phyloP scores from a whole-genome alignment of 2,113 vertebrate genomes.

The Lepus timidus region DNA sequence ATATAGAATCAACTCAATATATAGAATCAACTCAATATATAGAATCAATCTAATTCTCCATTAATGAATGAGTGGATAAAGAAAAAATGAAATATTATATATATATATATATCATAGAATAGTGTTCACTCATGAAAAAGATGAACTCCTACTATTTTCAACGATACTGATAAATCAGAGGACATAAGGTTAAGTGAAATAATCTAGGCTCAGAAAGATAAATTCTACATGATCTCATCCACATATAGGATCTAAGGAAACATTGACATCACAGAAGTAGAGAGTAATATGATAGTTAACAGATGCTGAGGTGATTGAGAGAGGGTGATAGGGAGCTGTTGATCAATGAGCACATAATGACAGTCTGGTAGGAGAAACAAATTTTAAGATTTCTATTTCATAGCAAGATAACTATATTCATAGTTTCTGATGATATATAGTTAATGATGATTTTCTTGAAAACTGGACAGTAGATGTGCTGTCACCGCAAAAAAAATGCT shows the following conservation, averaged over 20 bases:
- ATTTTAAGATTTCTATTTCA: accelerated
- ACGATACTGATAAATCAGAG: not conserved
- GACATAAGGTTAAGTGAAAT: not conserved
- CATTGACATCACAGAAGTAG: not conserved
- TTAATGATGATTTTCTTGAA: too few relatives aligned
- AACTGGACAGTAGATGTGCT: too few relatives aligned
- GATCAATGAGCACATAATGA: too few relatives aligned
- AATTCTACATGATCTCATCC: not conserved
- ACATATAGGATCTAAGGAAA: not conserved
- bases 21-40: not conserved
- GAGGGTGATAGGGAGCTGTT: too few relatives aligned
- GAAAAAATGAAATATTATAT: not conserved
- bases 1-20: not conserved
- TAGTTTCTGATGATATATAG: too few relatives aligned
- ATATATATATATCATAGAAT: not conserved
- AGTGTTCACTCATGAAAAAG: not conserved
- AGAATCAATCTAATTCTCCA: not conserved
- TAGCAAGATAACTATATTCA: not conserved
- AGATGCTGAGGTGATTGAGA: accelerated
- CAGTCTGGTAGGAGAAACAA: not conserved
- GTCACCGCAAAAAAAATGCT: too few relatives aligned
- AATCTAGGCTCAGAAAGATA: not conserved
- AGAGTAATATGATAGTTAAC: not conserved
- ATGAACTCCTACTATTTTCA: not conserved
- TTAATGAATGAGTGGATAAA: not conserved